Conservation (phyloP, 2,888 invertebrate species). For the Autographa gamma region DNA sequence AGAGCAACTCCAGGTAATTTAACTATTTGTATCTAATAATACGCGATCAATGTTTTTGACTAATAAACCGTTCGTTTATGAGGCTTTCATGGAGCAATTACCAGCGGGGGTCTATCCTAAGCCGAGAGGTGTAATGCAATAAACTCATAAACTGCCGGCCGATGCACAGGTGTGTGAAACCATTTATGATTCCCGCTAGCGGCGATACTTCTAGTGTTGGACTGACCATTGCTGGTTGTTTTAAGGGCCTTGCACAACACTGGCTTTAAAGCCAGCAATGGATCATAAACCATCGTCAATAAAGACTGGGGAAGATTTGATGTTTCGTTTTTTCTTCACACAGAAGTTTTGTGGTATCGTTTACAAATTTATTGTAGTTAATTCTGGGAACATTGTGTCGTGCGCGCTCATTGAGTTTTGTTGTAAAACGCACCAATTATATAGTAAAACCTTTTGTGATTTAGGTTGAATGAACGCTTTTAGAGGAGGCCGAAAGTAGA, state of each 20-base stretch:
- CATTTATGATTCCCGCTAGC: slow-evolving; percentile 55
- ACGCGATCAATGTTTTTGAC: slow-evolving; percentile 69
- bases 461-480: slow-evolving; percentile 63
- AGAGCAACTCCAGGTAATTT: slow-evolving; percentile 44
- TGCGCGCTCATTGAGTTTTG: slow-evolving; percentile 79
- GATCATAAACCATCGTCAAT: slow-evolving; percentile 12
- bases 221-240: slow-evolving; percentile 40
- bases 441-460: slow-evolving; percentile 73
- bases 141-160: slow-evolving; percentile 83
- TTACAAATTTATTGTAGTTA: slow-evolving; percentile 84
- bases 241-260: background rate
- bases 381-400: slow-evolving; percentile 81
- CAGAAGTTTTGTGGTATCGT: slow-evolving; percentile 87
- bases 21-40: slow-evolving; percentile 74
- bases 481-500: slow-evolving; percentile 57
- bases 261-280: slow-evolving; percentile 28
- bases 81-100: slow-evolving; percentile 84
- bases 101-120: slow-evolving; percentile 78
- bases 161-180: slow-evolving; percentile 78
- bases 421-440: slow-evolving; percentile 78
- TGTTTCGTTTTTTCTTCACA: slow-evolving; percentile 67
- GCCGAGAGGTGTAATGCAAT: slow-evolving; percentile 84
- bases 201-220: slow-evolving; percentile 22
- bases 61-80: slow-evolving; percentile 76
- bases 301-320: slow-evolving; percentile 31